Base-by-base conservation (phyloP, 2,888 invertebrate species). In the Pilophorus perplexus region DNA sequence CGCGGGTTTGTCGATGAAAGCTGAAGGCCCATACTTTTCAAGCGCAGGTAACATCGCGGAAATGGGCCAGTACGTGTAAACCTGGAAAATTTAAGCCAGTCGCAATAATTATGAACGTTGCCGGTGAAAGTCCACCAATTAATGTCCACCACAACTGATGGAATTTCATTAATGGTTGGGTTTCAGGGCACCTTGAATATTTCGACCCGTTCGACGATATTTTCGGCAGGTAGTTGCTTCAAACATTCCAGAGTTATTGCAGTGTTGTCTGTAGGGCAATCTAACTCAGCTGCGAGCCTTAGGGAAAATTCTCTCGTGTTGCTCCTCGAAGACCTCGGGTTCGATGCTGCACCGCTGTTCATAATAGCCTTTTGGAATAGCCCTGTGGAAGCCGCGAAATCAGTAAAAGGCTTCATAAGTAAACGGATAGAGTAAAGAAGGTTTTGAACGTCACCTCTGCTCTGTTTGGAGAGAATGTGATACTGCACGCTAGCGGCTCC, bases 111-210 rank as follows among this genome's bases (percentile, higher is more conserved):
- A n/a, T n/a, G n/a, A n/a, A n/a, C n/a, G n/a, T n/a, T n/a, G n/a
- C n/a, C n/a, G n/a, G n/a, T n/a, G n/a, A n/a, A n/a, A n/a, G n/a
- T n/a, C n/a, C n/a, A n/a, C n/a, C n/a, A n/a, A n/a, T n/a, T n/a
- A n/a, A n/a, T n/a, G n/a, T n/a, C n/a, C n/a, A n/a, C n/a, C n/a
- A n/a, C n/a, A n/a, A n/a, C n/a, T n/a, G n/a, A n/a, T n/a, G n/a
- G n/a, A n/a, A n/a, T n/a, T n/a, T n/a, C n/a, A n/a, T n/a, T n/a
- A n/a, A n/a, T n/a, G n/a, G n/a, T n/a, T n/a, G n/a, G n/a, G n/a
- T 79, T 82, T 77, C 83, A 84, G 73, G 83, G 79, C 10, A 55
- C 55, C 37, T 37, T 10, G 12, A 55, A 55, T 2, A 37, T 5
- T 4, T 12, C 1, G n/a, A 38, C 37, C 22, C 2, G 2, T 8